These are phyloP conservation scores for Chroicocephalus ridibundus DNA, from an alignment of 2,113 vertebrate species.

Conservation along the genomic window DNA sequence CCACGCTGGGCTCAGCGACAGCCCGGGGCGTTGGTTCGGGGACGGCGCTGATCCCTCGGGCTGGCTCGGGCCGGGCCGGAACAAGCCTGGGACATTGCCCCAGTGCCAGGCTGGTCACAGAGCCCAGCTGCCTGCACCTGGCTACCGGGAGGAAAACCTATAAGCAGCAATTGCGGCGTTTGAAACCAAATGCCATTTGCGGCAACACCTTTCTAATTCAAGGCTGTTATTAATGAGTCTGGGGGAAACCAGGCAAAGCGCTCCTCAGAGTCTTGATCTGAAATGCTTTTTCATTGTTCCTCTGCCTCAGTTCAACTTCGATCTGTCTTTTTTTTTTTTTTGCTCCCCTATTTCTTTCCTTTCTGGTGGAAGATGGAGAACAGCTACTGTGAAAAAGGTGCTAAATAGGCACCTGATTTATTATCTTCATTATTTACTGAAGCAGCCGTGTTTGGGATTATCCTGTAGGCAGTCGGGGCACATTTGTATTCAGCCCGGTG, in stretches of 20 bases:
- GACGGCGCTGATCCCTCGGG: accelerated
- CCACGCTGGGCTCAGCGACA: not conserved
- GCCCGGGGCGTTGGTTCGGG: accelerated
- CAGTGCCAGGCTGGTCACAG: not conserved
- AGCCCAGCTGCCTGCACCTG: not conserved
- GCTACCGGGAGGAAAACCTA: too few species aligned
- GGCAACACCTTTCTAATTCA: not conserved
- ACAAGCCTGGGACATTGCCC: not conserved
- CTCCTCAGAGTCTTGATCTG: not conserved
- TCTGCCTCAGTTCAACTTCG: not conserved
- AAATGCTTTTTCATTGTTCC: not conserved
- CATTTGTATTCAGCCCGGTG: not conserved
- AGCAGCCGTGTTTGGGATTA: not conserved
- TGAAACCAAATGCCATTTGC: not conserved
- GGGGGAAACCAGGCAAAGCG: not conserved
- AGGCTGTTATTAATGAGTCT: not conserved
- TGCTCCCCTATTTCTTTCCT: not conserved
- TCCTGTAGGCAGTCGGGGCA: not conserved
- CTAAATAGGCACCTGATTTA: not conserved
- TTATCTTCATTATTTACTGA: not conserved
- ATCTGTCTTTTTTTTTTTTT: not conserved
- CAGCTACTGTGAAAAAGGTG: not conserved
- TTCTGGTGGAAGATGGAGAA: not conserved
- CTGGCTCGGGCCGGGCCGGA: not conserved
- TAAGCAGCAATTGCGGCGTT: not conserved